Percentiles rank a stretch among this genome's conserved stretches.
phyloP scores from a whole-genome alignment of 1,140 invertebrate genomes.

The Ostrea edulis region DNA sequence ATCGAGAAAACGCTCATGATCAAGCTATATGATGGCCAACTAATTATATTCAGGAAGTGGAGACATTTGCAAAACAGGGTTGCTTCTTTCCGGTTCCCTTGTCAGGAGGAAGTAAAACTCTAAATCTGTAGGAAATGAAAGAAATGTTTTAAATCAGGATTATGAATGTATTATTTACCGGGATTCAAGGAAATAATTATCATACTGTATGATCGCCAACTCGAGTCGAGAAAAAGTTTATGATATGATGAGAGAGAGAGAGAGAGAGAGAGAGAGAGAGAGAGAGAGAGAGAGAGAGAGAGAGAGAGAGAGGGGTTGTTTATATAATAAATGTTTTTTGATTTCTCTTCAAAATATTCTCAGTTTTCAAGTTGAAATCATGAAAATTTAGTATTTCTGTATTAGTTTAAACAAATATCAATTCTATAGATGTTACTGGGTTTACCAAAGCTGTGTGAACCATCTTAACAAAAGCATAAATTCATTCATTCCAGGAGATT shows the following conservation, averaged over 20 bases:
- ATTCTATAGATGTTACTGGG: background rate
- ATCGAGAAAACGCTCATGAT: background rate
- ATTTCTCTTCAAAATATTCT: no score
- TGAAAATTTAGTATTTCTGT: no score
- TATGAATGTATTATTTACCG: background rate
- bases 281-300: conserved; percentile 30
- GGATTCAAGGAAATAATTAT: background rate
- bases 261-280: conserved; percentile 39
- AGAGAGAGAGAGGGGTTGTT: conserved; percentile 2
- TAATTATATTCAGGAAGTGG: background rate
- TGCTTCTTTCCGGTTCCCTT: background rate
- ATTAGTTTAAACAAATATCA: no score
- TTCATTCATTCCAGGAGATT: background rate
- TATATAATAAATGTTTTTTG: background rate
- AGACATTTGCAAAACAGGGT: background rate
- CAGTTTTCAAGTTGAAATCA: no score
- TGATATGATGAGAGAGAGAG: background rate
- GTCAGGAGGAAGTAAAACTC: background rate
- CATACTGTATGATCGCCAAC: background rate
- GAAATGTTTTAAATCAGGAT: background rate
- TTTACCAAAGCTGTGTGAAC: background rate
- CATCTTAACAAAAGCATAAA: background rate
- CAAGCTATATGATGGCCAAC: background rate
- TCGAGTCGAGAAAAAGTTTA: background rate
- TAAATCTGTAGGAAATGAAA: background rate